Evolutionary conservation across 2,888 invertebrate genomes (phyloP).

Genomic region (Cerceris rybyensis): DNA sequence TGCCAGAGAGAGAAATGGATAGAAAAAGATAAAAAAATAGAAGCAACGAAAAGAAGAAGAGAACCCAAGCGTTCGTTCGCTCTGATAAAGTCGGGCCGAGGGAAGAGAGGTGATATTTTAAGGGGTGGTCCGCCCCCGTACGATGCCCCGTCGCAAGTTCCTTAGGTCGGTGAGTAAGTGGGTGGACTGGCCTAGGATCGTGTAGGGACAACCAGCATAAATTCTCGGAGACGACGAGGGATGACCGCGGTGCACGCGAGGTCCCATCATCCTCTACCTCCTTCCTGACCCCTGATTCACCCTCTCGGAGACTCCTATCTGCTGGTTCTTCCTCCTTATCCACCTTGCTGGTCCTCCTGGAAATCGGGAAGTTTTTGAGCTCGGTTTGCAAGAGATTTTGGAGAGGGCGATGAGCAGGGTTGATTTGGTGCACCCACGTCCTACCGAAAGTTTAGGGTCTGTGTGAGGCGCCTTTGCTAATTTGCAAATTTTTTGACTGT

Average conservation of each 20-base stretch:
- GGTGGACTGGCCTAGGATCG: conserved; percentile 80
- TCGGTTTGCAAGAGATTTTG: conserved; percentile 11
- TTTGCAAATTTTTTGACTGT: too few species aligned
- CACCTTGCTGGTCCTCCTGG: conserved; percentile 13
- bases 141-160: conserved; percentile 48
- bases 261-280: conserved; percentile 71
- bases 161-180: conserved; percentile 78
- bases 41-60: conserved; percentile 20
- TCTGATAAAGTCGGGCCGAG: conserved; percentile 65
- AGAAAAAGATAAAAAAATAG: neutral
- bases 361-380: neutral
- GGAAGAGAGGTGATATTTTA: conserved; percentile 78
- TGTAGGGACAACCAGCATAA: conserved; percentile 80
- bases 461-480: too few species aligned
- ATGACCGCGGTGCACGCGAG: conserved; percentile 79
- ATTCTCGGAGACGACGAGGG: conserved; percentile 80
- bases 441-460: too few species aligned
- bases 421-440: too few species aligned
- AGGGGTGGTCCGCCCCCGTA: conserved; percentile 69
- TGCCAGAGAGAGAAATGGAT: neutral
- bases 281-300: conserved; percentile 28
- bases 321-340: conserved; percentile 19
- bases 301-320: conserved; percentile 16
- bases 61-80: conserved; percentile 19
- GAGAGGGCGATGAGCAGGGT: neutral